Base-by-base conservation (phyloP, 2,888 invertebrate species). In the Acleris sparsana region DNA sequence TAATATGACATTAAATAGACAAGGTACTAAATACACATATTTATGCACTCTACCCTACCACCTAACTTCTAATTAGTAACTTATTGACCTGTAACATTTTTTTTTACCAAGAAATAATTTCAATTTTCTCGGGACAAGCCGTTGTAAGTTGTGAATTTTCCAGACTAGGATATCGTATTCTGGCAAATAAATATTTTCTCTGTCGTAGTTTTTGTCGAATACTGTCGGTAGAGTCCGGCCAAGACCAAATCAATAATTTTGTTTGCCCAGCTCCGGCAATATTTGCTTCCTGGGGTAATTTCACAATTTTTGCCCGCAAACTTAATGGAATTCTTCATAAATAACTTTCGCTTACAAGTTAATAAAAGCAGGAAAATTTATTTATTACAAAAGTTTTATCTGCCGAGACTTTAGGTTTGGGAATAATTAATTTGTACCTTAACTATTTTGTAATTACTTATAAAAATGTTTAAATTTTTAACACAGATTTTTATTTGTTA, bases 361-460 rank as follows among this genome's bases (percentile, higher is more conserved):
- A 61, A 66, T 62, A 66, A 63, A 39, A 39, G 46, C 29, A 48
- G 52, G 25, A 52, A 59, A 66, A 66, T 62, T 52, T 62, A 57
- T 57, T 63, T 66, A 66, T 66, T 66, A 57, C 33, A 20, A 62
- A 66, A 66, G 66, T 66, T 66, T 52, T 6, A 52, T 66, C 61
- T 56, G 13, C 44, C 46, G n/a, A 52, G 49, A 48, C 39, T 48
- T 48, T 25, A 55, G 62, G 61, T 66, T 66, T 53, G 52, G 51
- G 61, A 17, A 43, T 51, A 60, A 65, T 55, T 51, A 46, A 60
- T 55, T 56, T 62, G 61, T 44, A 39, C n/a, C 46, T 57, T 48
- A 57, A 66, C 62, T 66, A 62, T 66, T 57, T 62, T 16, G 51
- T 39, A 18, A 13, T 6, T 16, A n/a, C 3, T 44, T 16, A 25